Conservation (phyloP, 1,140 invertebrate species). For the Drosophila novamexicana region DNA sequence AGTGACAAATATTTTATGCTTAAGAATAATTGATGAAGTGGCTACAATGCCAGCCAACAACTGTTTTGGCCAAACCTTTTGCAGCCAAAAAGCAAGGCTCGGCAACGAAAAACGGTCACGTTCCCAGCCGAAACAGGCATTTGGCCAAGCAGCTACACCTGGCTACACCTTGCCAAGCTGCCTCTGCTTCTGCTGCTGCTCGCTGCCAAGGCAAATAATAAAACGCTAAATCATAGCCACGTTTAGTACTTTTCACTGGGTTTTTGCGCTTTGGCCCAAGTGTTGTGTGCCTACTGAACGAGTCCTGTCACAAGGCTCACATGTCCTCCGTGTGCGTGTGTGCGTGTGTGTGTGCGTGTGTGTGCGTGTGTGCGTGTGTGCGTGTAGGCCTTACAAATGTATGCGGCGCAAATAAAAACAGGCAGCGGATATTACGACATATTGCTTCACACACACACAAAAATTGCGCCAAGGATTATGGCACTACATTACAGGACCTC, state of each 20-base stretch:
- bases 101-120: constrained; percentile 58
- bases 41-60: constrained; percentile 64
- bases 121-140: constrained; percentile 25
- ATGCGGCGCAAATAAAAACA: constrained; percentile 74
- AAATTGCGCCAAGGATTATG: constrained; percentile 81
- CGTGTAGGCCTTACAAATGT: constrained; percentile 55
- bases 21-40: constrained; percentile 84
- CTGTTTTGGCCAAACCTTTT: constrained; percentile 16
- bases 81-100: constrained; percentile 6
- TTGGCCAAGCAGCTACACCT: constrained; percentile 49
- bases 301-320: constrained; percentile 56
- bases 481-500: constrained; percentile 76
- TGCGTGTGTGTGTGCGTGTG: background rate
- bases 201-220: constrained; percentile 63
- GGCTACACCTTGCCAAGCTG: constrained; percentile 6
- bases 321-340: constrained; percentile 22
- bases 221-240: constrained; percentile 81
- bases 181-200: background rate
- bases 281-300: constrained; percentile 27
- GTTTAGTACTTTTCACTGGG: constrained; percentile 76
- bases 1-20: constrained; percentile 84
- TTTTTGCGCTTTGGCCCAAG: constrained; percentile 30
- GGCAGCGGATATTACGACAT: constrained; percentile 77
- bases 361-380: constrained; percentile 10
- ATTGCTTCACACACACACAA: constrained; percentile 64